These are phyloP conservation scores for Ceratina calcarata DNA, from an alignment of 1,140 invertebrate species.

Conservation along the genomic window DNA sequence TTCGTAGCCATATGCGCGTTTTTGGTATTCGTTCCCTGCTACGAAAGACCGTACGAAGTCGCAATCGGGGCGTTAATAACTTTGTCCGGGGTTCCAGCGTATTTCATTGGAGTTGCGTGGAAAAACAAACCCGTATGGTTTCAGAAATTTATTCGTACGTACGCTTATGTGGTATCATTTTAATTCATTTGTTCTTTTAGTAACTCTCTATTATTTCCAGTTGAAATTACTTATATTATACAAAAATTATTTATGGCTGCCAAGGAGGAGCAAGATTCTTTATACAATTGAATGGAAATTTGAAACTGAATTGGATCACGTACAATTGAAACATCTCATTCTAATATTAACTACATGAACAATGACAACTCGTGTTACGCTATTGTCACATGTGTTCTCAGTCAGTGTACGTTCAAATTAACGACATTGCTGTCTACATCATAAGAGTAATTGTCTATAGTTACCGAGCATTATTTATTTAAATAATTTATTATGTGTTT, in stretches of 20 bases:
- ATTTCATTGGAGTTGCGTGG: constrained; percentile 93
- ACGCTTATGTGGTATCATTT: constrained; percentile 4
- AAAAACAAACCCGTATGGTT: constrained; percentile 86
- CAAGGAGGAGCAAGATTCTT: constrained; percentile 55
- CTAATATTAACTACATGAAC: background rate
- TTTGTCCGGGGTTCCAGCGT: constrained; percentile 94
- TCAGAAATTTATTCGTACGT: constrained; percentile 56
- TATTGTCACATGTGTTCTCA: constrained; percentile 21
- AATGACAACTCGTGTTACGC: background rate
- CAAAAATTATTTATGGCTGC: constrained; percentile 62
- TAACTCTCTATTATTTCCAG: constrained; percentile 41
- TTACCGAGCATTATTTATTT: background rate
- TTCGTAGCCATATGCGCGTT: constrained; percentile 93
- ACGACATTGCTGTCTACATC: constrained; percentile 7
- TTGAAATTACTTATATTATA: constrained; percentile 47
- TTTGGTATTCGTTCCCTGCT: constrained; percentile 90
- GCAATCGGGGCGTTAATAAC: constrained; percentile 92
- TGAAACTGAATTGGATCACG: background rate
- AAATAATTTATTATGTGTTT: too few relatives aligned
- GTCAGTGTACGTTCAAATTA: constrained; percentile 11
- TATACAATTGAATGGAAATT: background rate
- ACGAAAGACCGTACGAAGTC: constrained; percentile 88
- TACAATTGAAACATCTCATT: background rate
- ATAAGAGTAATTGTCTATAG: constrained; percentile 5
- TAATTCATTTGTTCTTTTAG: constrained; percentile 5